A percentile compares a stretch with the other conserved stretches of the same genome.
These are phyloP conservation scores for Lacanobia wlatinum DNA, from an alignment of 2,888 invertebrate species.

Conservation along the genomic window DNA sequence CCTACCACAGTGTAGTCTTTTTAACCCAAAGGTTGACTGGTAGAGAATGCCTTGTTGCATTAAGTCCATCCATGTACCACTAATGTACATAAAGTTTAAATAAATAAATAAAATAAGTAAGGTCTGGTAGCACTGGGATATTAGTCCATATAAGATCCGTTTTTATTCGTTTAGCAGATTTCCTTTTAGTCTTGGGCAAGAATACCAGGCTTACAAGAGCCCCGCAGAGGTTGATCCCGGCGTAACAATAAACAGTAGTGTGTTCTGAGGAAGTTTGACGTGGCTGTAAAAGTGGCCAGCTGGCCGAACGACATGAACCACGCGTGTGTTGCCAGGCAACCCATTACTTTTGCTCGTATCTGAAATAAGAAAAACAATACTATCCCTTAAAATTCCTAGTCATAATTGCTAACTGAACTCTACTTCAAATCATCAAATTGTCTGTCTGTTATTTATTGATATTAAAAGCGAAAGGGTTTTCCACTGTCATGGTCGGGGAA, in stretches of 20 bases:
- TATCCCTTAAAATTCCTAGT: too few relatives aligned
- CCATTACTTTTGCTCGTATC: conserved; percentile 79
- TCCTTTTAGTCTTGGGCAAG: conserved; percentile 79
- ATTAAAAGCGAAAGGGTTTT: neutral
- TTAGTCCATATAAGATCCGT: conserved; percentile 31
- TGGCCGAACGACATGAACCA: conserved; percentile 76
- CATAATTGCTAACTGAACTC: too few relatives aligned
- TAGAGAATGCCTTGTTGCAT: too few relatives aligned
- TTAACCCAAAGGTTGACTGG: too few relatives aligned
- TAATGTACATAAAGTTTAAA: too few relatives aligned
- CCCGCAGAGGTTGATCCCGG: conserved; percentile 73
- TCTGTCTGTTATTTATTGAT: neutral
- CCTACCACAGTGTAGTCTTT: too few relatives aligned
- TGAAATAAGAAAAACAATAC: conserved; percentile 60
- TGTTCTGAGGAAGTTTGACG: conserved; percentile 70
- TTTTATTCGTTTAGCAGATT: conserved; percentile 76
- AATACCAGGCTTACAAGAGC: conserved; percentile 72
- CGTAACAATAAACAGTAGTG: conserved; percentile 77
- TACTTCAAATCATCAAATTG: too few relatives aligned
- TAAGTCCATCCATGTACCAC: too few relatives aligned
- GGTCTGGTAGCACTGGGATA: too few relatives aligned
- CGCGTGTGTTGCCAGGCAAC: conserved; percentile 76
- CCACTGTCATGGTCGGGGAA: neutral
- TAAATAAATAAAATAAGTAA: too few relatives aligned
- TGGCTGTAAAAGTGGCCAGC: conserved; percentile 57